These are phyloP conservation scores for Amblyjoppa proteus DNA, from an alignment of 2,888 invertebrate genomes.

Conservation along the genomic window DNA sequence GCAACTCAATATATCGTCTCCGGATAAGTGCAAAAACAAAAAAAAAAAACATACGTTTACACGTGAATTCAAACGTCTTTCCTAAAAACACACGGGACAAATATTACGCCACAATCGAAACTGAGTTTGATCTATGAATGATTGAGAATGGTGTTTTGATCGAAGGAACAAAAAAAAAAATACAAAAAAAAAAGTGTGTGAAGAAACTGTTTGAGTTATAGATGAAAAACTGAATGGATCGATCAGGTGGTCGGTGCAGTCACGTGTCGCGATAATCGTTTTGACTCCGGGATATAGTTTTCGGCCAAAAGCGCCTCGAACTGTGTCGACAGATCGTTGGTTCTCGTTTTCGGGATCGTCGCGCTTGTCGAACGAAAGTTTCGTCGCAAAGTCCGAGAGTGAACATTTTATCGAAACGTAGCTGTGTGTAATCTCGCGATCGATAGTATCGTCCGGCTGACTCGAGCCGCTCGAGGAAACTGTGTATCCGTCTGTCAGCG, in stretches of 20 bases:
- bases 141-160: neutral
- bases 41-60: neutral
- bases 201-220: conserved; percentile 3
- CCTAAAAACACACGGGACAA: neutral
- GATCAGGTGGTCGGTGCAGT: conserved; percentile 58
- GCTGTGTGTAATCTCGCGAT: conserved; percentile 35
- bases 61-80: neutral
- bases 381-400: conserved; percentile 11
- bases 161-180: neutral
- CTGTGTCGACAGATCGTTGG: neutral
- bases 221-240: conserved; percentile 37
- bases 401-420: conserved; percentile 36
- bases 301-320: neutral
- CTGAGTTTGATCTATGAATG: neutral
- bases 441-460: conserved; percentile 26
- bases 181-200: neutral
- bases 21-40: neutral
- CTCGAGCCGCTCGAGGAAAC: neutral
- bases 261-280: conserved; percentile 45
- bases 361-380: neutral
- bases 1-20: neutral
- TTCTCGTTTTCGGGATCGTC: conserved; percentile 18
- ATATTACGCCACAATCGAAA: neutral
- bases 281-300: neutral
- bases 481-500: neutral